A percentile compares a stretch with the other conserved stretches of the same genome.
These are phyloP conservation scores for Allacma fusca DNA, from an alignment of 2,888 invertebrate species.

Conservation along the genomic window DNA sequence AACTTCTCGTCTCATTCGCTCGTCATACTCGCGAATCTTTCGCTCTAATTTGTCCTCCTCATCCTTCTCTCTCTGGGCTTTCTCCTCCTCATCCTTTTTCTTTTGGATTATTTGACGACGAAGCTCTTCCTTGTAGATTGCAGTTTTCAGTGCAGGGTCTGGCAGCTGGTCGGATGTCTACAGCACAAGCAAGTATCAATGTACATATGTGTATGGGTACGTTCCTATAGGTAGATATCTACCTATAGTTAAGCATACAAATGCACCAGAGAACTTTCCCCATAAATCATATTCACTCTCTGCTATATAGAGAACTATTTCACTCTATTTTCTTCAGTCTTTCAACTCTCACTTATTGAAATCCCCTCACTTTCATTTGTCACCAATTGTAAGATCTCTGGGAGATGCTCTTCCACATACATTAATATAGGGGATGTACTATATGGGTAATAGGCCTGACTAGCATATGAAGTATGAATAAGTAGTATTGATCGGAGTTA, in stretches of 20 bases:
- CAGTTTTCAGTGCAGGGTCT: slow-evolving; percentile 47
- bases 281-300: slow-evolving; percentile 25
- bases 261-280: slow-evolving; percentile 6
- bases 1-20: slow-evolving; percentile 44
- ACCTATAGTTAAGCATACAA: too few species aligned
- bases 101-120: slow-evolving; percentile 52
- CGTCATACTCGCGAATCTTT: slow-evolving; percentile 53
- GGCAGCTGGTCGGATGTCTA: slow-evolving; percentile 55
- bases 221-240: too few species aligned
- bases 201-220: too few species aligned
- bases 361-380: too few species aligned
- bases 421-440: too few species aligned
- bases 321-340: not conserved
- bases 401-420: too few species aligned
- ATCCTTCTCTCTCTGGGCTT: slow-evolving; percentile 43
- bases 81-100: slow-evolving; percentile 49
- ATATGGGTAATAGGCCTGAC: not conserved
- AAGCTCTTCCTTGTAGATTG: slow-evolving; percentile 50
- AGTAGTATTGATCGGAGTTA: too few species aligned
- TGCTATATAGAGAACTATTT: not conserved
- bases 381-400: too few species aligned
- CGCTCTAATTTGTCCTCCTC: slow-evolving; percentile 52
- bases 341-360: slow-evolving; percentile 4
- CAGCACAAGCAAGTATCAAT: not conserved
- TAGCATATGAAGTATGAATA: not conserved